Evolutionary conservation across 2,888 invertebrate genomes (phyloP).

Genomic region (Cabera pusaria): DNA sequence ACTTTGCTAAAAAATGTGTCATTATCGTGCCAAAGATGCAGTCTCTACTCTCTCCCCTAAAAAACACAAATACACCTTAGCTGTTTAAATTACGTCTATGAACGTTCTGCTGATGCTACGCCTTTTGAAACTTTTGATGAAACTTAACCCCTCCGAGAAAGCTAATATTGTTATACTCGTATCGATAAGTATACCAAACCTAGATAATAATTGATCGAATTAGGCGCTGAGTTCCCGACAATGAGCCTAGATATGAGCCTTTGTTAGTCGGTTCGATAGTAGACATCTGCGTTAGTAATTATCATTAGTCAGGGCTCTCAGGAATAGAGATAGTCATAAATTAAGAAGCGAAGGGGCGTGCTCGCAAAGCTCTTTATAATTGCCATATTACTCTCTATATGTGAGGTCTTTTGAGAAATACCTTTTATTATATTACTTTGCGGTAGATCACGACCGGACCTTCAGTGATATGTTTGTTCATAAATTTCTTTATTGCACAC

Average conservation of each 20-base stretch:
- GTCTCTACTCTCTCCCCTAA: too few relatives aligned
- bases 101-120: too few relatives aligned
- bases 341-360: conserved; percentile 18
- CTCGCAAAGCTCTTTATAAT: conserved; percentile 19
- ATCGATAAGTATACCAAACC: neutral
- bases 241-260: conserved; percentile 20
- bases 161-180: neutral
- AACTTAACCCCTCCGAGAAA: too few relatives aligned
- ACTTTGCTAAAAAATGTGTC: too few relatives aligned
- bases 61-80: too few relatives aligned
- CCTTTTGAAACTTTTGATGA: too few relatives aligned
- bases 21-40: too few relatives aligned
- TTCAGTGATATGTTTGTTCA: too few relatives aligned
- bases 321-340: conserved; percentile 22
- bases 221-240: conserved; percentile 18
- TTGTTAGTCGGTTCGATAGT: conserved; percentile 20
- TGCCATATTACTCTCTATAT: conserved; percentile 15
- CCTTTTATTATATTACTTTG: too few relatives aligned
- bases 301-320: conserved; percentile 21
- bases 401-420: neutral
- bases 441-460: too few relatives aligned
- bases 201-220: conserved; percentile 15
- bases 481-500: too few relatives aligned
- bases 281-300: conserved; percentile 25
- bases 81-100: too few relatives aligned